These are phyloP conservation scores for Ammospiza caudacuta DNA, from an alignment of 2,113 vertebrate genomes.

Conservation along the genomic window DNA sequence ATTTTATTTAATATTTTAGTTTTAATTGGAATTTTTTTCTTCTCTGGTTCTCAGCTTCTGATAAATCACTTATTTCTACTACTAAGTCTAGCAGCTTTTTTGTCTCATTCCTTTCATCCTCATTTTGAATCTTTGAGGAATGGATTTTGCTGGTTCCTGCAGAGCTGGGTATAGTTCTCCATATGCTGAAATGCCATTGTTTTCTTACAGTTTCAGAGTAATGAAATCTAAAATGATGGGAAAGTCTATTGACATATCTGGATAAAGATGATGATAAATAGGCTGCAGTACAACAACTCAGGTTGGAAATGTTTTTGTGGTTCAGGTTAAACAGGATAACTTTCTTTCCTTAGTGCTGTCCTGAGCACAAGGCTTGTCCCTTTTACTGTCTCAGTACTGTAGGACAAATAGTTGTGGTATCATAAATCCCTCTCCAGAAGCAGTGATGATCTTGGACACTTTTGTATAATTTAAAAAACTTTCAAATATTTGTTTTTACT, in stretches of 20 bases:
- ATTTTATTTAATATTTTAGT: neutral
- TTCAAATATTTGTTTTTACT: neutral
- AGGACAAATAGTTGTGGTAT: neutral
- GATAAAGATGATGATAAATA: neutral
- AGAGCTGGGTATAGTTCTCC: neutral
- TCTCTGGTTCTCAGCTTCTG: neutral
- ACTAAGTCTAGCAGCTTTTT: neutral
- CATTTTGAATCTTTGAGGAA: neutral
- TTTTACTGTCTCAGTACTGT: neutral
- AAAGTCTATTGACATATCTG: neutral
- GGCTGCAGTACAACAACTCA: neutral
- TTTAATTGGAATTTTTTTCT: neutral
- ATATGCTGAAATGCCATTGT: neutral
- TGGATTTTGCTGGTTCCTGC: neutral
- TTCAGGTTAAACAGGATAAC: neutral
- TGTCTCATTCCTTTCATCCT: neutral
- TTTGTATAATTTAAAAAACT: neutral
- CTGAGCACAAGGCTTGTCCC: neutral
- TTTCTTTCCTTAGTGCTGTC: neutral
- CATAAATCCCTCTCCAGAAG: neutral
- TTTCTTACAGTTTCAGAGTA: neutral
- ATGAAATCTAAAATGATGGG: neutral
- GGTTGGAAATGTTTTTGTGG: neutral
- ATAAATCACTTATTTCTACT: neutral
- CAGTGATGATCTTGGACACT: neutral